phyloP scores from a whole-genome alignment of 2,888 invertebrate species.

The Dioctria linearis region DNA sequence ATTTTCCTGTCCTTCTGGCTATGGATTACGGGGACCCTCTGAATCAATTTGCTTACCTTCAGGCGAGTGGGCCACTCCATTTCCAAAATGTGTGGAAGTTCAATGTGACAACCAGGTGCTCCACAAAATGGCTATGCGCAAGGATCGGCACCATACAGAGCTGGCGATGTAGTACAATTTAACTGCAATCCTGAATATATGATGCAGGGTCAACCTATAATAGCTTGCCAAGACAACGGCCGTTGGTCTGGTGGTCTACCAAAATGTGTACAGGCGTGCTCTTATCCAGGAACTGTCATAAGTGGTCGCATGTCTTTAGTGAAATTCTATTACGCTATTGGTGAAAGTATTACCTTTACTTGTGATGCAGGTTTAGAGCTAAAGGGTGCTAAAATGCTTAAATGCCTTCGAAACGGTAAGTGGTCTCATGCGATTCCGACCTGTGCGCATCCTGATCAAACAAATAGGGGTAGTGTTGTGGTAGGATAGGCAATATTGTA shows the following conservation, averaged over 20 bases:
- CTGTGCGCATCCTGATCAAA: conserved; percentile 71
- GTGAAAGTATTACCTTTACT: conserved; percentile 87
- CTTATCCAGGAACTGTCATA: conserved; percentile 89
- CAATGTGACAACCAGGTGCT: conserved; percentile 83
- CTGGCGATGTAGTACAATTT: conserved; percentile 89
- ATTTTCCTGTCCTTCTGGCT: conserved; percentile 85
- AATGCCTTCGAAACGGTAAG: conserved; percentile 86
- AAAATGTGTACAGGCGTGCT: conserved; percentile 90
- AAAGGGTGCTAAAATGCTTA: conserved; percentile 83
- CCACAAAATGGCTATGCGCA: conserved; percentile 86
- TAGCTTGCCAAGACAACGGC: conserved; percentile 90
- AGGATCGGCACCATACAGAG: conserved; percentile 83
- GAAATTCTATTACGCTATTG: conserved; percentile 90
- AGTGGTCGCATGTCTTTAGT: conserved; percentile 89
- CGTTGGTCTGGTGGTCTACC: conserved; percentile 88
- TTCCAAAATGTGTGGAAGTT: conserved; percentile 85
- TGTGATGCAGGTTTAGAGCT: conserved; percentile 84
- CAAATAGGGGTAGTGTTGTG: conserved; percentile 39
- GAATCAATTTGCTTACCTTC: conserved; percentile 84
- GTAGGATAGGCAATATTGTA: conserved; percentile 5
- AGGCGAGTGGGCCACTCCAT: conserved; percentile 85
- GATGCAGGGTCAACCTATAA: conserved; percentile 91
- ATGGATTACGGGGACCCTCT: conserved; percentile 81
- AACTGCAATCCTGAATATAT: conserved; percentile 91
- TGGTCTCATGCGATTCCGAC: conserved; percentile 90